Conservation (phyloP, 2,888 invertebrate species). For the Eilema caniola region DNA sequence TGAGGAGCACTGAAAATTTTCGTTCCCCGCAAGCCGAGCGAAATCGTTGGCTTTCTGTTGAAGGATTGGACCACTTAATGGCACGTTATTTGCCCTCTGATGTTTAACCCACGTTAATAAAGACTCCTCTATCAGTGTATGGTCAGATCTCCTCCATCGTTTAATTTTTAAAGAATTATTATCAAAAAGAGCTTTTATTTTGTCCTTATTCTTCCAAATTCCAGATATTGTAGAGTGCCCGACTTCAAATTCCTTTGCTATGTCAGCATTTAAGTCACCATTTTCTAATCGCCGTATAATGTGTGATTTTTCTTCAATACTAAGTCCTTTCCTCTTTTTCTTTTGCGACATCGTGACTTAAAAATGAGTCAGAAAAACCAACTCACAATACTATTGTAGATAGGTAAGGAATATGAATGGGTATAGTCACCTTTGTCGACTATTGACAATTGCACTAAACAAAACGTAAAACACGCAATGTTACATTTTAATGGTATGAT, state of each 20-base stretch:
- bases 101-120: conserved; percentile 50
- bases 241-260: conserved; percentile 42
- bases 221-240: conserved; percentile 46
- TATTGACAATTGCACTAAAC: background rate
- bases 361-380: background rate
- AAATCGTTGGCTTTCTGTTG: conserved; percentile 11
- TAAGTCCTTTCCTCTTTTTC: conserved; percentile 32
- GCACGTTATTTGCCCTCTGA: conserved; percentile 44
- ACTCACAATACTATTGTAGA: background rate
- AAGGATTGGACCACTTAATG: conserved; percentile 29
- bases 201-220: conserved; percentile 50
- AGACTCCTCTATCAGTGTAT: conserved; percentile 47
- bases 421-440: no score
- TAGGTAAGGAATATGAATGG: background rate
- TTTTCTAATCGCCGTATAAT: conserved; percentile 42
- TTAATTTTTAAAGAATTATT: conserved; percentile 51
- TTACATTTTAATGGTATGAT: background rate
- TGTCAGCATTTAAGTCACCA: conserved; percentile 36
- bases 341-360: conserved; percentile 10
- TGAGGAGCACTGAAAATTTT: conserved; percentile 5
- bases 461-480: background rate
- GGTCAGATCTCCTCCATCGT: conserved; percentile 44
- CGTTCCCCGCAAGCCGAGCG: background rate
- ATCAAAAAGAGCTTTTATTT: conserved; percentile 46
- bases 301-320: conserved; percentile 44